Percentiles rank a stretch among this genome's conserved stretches.
These are phyloP conservation scores for Myrmophylax atrothorax DNA, from an alignment of 2,113 vertebrate species.

Conservation along the genomic window DNA sequence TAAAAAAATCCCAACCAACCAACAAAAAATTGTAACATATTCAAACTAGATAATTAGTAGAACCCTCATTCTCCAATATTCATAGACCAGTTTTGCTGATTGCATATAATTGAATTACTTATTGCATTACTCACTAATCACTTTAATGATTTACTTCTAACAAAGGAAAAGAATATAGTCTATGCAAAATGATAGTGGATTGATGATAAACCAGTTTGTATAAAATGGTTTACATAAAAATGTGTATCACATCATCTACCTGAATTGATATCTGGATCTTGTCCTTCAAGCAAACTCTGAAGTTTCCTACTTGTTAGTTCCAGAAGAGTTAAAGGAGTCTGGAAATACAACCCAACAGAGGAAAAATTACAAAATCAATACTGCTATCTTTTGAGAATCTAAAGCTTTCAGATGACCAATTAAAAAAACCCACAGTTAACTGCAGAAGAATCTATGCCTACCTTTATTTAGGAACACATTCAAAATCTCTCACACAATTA, in stretches of 20 bases:
- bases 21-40: not conserved
- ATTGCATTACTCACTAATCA: not conserved
- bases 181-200: not conserved
- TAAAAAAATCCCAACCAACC: not conserved
- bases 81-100: not conserved
- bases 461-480: not conserved
- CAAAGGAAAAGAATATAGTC: not conserved
- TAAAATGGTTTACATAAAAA: not conserved
- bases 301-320: slow-evolving; percentile 79
- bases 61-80: not conserved
- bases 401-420: not conserved
- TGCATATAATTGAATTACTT: not conserved
- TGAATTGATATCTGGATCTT: slow-evolving; percentile 76
- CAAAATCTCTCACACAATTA: not conserved
- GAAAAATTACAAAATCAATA: not conserved
- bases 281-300: slow-evolving; percentile 76
- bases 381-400: not conserved
- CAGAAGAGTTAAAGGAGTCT: slow-evolving; percentile 80
- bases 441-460: not conserved
- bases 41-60: not conserved
- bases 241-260: slow-evolving; percentile 55
- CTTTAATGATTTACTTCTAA: not conserved
- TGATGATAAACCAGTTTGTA: not conserved
- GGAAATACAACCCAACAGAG: not conserved
- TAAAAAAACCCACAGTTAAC: not conserved